phyloP scores from a whole-genome alignment of 1,140 invertebrate species.

The Cyphomyrmex costatus region DNA sequence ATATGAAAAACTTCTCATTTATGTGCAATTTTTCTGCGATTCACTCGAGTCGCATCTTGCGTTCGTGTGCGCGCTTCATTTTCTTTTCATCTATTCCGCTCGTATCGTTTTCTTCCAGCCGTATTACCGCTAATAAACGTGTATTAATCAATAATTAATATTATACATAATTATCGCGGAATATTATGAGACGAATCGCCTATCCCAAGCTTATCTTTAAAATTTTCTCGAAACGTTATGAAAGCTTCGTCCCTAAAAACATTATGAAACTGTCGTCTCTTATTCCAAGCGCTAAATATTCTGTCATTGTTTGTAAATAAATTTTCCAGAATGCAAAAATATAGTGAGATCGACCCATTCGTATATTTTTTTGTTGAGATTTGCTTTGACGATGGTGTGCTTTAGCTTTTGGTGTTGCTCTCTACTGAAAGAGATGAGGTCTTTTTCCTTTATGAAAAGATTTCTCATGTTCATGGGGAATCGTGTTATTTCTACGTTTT shows the following conservation, averaged over 20 bases:
- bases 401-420: not conserved
- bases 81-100: constrained; percentile 33
- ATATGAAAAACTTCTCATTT: constrained; percentile 59
- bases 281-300: not conserved
- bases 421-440: not conserved
- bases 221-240: not conserved
- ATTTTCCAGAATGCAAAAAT: not conserved
- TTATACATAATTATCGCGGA: not conserved
- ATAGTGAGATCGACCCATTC: constrained; percentile 7
- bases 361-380: not conserved
- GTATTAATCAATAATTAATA: constrained; percentile 37
- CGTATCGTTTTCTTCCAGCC: not conserved
- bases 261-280: not conserved
- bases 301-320: constrained; percentile 6
- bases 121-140: not conserved
- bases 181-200: not conserved
- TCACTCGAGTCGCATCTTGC: constrained; percentile 39
- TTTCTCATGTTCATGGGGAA: not conserved
- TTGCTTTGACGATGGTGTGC: not conserved
- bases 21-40: constrained; percentile 47
- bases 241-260: not conserved
- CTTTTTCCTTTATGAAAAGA: not conserved
- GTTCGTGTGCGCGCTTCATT: constrained; percentile 38
- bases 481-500: not conserved
- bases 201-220: not conserved